Evolutionary conservation across 2,797 vertebrate species (phyloP).

Genomic region (Alauda arvensis): DNA sequence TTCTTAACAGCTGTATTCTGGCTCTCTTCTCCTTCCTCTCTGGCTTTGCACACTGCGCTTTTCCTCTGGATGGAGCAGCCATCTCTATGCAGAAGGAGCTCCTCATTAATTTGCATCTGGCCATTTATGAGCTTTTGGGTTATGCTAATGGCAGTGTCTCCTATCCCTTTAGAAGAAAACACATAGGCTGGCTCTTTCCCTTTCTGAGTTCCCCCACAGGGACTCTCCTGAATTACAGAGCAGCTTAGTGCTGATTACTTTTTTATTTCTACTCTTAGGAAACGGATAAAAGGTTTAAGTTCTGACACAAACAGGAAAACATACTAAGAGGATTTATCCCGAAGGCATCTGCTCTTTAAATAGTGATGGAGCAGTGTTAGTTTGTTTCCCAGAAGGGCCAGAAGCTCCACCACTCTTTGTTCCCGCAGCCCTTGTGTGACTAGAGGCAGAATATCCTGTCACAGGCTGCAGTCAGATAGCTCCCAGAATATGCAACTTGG

Average conservation of each 20-base stretch:
- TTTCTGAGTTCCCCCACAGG: neutral
- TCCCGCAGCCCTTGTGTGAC: neutral
- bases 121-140: neutral
- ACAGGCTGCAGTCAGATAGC: neutral
- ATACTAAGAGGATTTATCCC: slow-evolving; percentile 64
- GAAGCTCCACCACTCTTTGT: slow-evolving; percentile 57
- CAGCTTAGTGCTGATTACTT: slow-evolving; percentile 40
- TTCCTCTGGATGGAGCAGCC: neutral
- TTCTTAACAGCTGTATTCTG: slow-evolving; percentile 5
- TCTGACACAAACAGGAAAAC: slow-evolving; percentile 77
- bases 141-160: neutral
- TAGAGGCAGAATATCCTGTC: slow-evolving; percentile 35
- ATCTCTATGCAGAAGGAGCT: neutral
- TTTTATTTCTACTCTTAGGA: slow-evolving; percentile 69
- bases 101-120: slow-evolving; percentile 14
- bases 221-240: slow-evolving; percentile 19
- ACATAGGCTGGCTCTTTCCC: slow-evolving; percentile 9
- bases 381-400: slow-evolving; percentile 35
- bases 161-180: slow-evolving; percentile 2
- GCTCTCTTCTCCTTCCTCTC: neutral
- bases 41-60: neutral
- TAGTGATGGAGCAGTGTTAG: slow-evolving; percentile 52
- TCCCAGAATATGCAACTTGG: neutral
- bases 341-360: slow-evolving; percentile 70
- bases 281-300: slow-evolving; percentile 69